phyloP scores from a whole-genome alignment of 64 coral and sea anemone species.

The Anthopleura sola region DNA sequence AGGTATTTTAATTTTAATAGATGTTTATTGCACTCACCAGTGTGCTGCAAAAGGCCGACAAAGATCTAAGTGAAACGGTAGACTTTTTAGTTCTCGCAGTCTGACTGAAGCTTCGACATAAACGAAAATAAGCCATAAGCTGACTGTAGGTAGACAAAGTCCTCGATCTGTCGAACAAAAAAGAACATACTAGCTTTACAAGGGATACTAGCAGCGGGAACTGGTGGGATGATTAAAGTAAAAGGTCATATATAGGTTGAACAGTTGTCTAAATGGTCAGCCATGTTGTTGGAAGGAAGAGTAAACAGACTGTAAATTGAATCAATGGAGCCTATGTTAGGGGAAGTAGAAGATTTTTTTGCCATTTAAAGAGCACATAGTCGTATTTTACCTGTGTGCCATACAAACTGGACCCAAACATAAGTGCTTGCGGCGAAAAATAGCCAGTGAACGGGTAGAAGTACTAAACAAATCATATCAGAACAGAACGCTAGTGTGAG shows the following conservation, averaged over 20 bases:
- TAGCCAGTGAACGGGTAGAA: constrained; percentile 94
- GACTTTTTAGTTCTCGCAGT: constrained; percentile 96
- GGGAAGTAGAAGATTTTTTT: background rate
- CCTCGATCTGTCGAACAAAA: constrained; percentile 78
- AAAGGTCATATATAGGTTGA: constrained; percentile 14
- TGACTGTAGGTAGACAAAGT: constrained; percentile 89
- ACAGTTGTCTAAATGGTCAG: background rate
- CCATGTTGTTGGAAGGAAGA: background rate
- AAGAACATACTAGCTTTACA: constrained; percentile 19
- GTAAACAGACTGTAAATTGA: background rate
- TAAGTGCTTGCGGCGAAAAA: constrained; percentile 99
- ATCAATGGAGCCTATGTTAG: background rate
- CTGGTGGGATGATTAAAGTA: constrained; percentile 3
- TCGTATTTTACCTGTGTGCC: constrained; percentile 86
- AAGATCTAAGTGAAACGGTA: constrained; percentile 98
- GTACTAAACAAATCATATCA: constrained; percentile 86
- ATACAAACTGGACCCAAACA: constrained; percentile 99
- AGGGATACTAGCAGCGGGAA: background rate
- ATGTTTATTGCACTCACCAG: constrained; percentile 65
- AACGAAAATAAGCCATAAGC: constrained; percentile 92
- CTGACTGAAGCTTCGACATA: constrained; percentile 98
- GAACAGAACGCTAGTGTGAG: constrained; percentile 96
- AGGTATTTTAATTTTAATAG: background rate
- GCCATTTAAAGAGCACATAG: too few relatives aligned
- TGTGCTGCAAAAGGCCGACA: constrained; percentile 99